phyloP scores from a whole-genome alignment of 2,888 invertebrate species.

The Cerceris ruficornis region DNA sequence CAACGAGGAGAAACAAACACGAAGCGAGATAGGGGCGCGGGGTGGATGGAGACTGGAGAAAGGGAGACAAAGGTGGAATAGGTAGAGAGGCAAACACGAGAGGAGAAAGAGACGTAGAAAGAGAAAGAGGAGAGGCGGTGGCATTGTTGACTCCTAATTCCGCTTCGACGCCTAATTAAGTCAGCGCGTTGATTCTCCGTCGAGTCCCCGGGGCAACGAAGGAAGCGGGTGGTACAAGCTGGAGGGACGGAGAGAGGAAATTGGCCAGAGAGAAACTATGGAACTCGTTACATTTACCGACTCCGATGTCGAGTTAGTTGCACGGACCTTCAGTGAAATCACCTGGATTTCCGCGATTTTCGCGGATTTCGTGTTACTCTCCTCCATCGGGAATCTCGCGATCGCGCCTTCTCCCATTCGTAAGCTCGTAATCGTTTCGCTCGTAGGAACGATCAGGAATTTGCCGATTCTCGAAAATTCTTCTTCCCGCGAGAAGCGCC shows the following conservation, averaged over 20 bases:
- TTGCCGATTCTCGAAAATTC: too few species aligned
- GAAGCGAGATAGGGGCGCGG: background rate
- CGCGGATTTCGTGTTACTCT: constrained; percentile 7
- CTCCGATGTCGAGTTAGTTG: constrained; percentile 36
- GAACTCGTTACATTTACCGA: constrained; percentile 47
- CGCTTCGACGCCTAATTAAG: constrained; percentile 67
- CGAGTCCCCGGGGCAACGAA: constrained; percentile 29
- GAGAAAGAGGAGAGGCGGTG: constrained; percentile 18
- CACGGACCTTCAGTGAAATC: constrained; percentile 25
- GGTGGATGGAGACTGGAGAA: constrained; percentile 1
- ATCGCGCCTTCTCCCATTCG: background rate
- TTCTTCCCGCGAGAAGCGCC: too few species aligned
- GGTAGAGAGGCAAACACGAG: constrained; percentile 10
- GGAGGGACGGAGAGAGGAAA: constrained; percentile 32
- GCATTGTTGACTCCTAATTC: constrained; percentile 68
- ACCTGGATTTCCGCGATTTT: constrained; percentile 15
- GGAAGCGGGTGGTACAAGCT: constrained; percentile 4
- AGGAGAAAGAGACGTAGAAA: constrained; percentile 3
- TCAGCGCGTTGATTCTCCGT: constrained; percentile 59
- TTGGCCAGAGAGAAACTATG: constrained; percentile 26
- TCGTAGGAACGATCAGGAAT: too few species aligned
- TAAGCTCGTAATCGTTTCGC: background rate
- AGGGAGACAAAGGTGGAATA: background rate
- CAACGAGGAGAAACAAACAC: background rate
- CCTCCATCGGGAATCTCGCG: background rate